These are phyloP conservation scores for Listronotus bonariensis DNA, from an alignment of 1,140 invertebrate species.

Conservation along the genomic window DNA sequence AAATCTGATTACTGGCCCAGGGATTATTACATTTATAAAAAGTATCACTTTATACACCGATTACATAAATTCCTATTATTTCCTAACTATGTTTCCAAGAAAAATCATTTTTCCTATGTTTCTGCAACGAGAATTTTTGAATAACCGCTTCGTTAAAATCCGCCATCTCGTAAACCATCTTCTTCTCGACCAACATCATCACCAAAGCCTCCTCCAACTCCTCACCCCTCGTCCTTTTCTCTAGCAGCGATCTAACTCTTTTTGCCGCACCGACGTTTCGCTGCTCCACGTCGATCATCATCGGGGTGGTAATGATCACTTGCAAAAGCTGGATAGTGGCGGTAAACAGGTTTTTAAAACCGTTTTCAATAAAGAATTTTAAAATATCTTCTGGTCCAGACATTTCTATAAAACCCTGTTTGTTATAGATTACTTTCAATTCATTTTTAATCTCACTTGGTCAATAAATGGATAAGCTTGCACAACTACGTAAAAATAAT, in stretches of 20 bases:
- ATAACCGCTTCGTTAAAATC: slow-evolving; percentile 46
- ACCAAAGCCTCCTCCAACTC: slow-evolving; percentile 44
- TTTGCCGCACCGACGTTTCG: slow-evolving; percentile 51
- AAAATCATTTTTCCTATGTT: slow-evolving; percentile 33
- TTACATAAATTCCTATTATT: too few relatives aligned
- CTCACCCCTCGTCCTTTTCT: slow-evolving; percentile 41
- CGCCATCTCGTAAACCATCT: slow-evolving; percentile 34
- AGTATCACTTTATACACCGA: too few relatives aligned
- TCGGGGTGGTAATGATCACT: slow-evolving; percentile 42
- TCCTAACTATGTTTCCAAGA: slow-evolving; percentile 13
- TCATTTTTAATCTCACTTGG: slow-evolving; percentile 28
- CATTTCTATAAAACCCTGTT: slow-evolving; percentile 28
- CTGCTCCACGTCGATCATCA: slow-evolving; percentile 48
- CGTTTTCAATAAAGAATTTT: slow-evolving; percentile 34
- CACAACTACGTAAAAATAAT: slow-evolving; percentile 14
- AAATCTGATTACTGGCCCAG: too few relatives aligned
- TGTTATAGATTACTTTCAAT: slow-evolving; percentile 29
- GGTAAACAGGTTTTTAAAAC: slow-evolving; percentile 37
- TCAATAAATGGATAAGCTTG: slow-evolving; percentile 21
- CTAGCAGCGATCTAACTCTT: slow-evolving; percentile 50
- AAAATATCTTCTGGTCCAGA: slow-evolving; percentile 21
- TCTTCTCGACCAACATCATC: slow-evolving; percentile 42
- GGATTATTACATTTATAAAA: too few relatives aligned
- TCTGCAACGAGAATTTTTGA: slow-evolving; percentile 40
- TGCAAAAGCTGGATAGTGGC: slow-evolving; percentile 42